These are phyloP conservation scores for Kryphioiulus occultus DNA, from an alignment of 2,888 invertebrate genomes.

Conservation along the genomic window DNA sequence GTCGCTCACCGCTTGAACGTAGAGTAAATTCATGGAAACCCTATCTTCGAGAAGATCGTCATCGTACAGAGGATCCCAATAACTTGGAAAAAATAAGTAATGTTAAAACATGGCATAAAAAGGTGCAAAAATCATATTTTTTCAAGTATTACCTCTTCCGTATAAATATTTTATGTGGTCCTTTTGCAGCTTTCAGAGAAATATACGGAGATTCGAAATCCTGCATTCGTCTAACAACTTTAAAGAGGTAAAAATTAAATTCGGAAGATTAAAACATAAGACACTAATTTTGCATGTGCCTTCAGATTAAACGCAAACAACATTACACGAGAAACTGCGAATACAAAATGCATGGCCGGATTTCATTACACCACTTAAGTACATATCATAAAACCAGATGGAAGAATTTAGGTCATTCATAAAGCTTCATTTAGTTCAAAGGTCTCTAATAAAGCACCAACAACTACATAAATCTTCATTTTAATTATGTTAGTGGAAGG, in stretches of 20 bases:
- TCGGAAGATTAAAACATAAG: too few species aligned
- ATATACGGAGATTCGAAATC: conserved; percentile 98
- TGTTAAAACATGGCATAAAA: background rate
- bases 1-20: conserved; percentile 86
- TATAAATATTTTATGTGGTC: conserved; percentile 79
- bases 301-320: too few species aligned
- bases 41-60: conserved; percentile 81
- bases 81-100: conserved; percentile 67
- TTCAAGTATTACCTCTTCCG: conserved; percentile 76
- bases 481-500: too few species aligned
- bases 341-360: background rate
- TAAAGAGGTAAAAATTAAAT: conserved; percentile 60
- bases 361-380: background rate
- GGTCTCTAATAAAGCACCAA: too few species aligned
- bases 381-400: too few species aligned
- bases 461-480: too few species aligned
- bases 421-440: too few species aligned
- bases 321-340: too few species aligned
- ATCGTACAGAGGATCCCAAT: conserved; percentile 88
- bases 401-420: too few species aligned
- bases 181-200: conserved; percentile 81
- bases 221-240: conserved; percentile 86
- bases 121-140: background rate
- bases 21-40: conserved; percentile 83
- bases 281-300: too few species aligned